These are phyloP conservation scores for Synergus itoensis DNA, from an alignment of 2,888 invertebrate species.

Conservation along the genomic window DNA sequence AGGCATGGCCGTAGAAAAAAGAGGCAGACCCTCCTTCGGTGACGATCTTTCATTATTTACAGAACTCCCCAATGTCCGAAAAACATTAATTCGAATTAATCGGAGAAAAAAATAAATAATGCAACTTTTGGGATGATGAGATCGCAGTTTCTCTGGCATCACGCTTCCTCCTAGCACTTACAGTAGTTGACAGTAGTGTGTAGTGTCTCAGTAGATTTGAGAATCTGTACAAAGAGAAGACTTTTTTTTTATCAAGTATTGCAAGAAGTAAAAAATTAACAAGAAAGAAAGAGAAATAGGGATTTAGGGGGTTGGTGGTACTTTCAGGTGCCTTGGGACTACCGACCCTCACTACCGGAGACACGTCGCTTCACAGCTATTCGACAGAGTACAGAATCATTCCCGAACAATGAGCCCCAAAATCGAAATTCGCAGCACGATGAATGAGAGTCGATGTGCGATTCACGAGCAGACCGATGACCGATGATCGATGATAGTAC, in stretches of 20 bases:
- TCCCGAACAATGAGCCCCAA: conserved; percentile 71
- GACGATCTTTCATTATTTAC: conserved; percentile 40
- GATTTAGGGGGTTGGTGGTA: conserved; percentile 73
- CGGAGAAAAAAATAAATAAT: conserved; percentile 31
- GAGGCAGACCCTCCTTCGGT: conserved; percentile 43
- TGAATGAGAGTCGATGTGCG: conserved; percentile 47
- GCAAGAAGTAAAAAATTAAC: conserved; percentile 36
- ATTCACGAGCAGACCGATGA: conserved; percentile 51
- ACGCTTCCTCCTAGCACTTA: conserved; percentile 59
- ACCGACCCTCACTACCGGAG: conserved; percentile 70
- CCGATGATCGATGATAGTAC: conserved; percentile 52
- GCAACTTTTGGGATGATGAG: conserved; percentile 53
- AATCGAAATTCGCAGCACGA: conserved; percentile 51
- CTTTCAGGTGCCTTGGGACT: conserved; percentile 74
- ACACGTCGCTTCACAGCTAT: conserved; percentile 72
- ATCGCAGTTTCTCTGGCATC: conserved; percentile 69
- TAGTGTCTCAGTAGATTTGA: conserved; percentile 56
- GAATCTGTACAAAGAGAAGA: conserved; percentile 48
- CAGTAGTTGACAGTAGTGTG: conserved; percentile 58
- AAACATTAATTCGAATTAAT: conserved; percentile 63
- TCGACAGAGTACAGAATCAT: conserved; percentile 74
- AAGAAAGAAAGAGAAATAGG: conserved; percentile 53
- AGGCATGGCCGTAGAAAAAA: conserved; percentile 74
- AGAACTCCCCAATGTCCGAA: conserved; percentile 69
- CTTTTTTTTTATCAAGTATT: conserved; percentile 27